Conservation (phyloP, 2,113 vertebrate species). For the Thalassarche chlororhynchos region DNA sequence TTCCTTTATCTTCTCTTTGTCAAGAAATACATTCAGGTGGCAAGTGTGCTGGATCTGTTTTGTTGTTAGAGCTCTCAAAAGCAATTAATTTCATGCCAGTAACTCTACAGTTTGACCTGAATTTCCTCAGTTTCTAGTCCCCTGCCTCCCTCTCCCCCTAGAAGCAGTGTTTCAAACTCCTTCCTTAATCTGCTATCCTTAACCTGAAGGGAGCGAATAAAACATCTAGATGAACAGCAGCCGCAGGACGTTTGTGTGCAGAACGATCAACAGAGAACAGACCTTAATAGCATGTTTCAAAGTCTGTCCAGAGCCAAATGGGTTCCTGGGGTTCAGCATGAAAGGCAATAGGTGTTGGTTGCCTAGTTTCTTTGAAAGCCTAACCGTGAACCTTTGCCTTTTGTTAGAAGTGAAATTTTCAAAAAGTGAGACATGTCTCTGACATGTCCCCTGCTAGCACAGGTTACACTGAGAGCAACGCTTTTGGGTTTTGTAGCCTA, state of each 20-base stretch:
- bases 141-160: neutral
- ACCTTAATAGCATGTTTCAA: neutral
- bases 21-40: neutral
- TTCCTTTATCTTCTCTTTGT: neutral
- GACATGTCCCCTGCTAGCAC: neutral
- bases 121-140: neutral
- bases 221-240: neutral
- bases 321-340: neutral
- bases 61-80: neutral
- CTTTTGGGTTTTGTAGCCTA: neutral
- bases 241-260: neutral
- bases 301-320: neutral
- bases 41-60: neutral
- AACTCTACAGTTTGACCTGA: neutral
- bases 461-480: accelerated
- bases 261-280: neutral
- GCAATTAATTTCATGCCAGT: neutral
- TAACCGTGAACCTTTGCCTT: neutral
- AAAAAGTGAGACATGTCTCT: accelerated
- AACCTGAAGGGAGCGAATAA: neutral
- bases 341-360: neutral
- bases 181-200: neutral
- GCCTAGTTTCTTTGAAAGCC: neutral
- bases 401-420: neutral
- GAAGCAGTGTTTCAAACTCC: neutral